Evolutionary conservation across 1,140 invertebrate species (phyloP).

Genomic region (Panagrolaimus sp.): DNA sequence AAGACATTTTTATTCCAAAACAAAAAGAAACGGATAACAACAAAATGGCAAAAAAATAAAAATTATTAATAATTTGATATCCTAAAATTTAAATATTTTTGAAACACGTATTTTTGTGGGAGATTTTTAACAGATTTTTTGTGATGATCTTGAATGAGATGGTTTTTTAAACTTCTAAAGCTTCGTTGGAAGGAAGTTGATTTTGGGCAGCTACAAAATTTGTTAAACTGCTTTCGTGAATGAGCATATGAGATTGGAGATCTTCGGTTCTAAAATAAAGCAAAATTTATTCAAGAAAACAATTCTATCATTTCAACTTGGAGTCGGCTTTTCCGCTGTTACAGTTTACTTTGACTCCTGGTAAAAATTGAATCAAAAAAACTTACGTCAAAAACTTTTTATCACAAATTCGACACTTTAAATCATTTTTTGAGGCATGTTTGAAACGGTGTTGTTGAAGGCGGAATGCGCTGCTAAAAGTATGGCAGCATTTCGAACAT

Average conservation of each 20-base stretch:
- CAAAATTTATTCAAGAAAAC: too few species aligned
- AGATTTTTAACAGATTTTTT: too few species aligned
- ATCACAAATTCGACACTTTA: conserved; percentile 33
- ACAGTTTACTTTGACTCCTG: conserved; percentile 7
- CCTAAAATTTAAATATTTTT: too few species aligned
- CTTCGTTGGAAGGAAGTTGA: background rate
- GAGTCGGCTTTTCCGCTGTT: too few species aligned
- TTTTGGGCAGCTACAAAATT: background rate
- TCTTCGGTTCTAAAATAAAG: background rate
- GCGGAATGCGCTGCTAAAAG: conserved; percentile 17
- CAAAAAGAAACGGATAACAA: too few species aligned
- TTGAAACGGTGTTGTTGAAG: conserved; percentile 22
- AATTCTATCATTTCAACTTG: too few species aligned
- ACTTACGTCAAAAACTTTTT: conserved; percentile 8
- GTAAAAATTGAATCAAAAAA: background rate
- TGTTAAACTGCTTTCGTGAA: conserved; percentile 7
- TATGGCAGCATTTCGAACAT: conserved; percentile 19
- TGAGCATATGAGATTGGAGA: background rate
- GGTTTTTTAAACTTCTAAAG: conserved; percentile 6
- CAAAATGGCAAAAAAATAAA: too few species aligned
- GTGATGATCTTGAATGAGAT: too few species aligned
- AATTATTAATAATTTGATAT: too few species aligned
- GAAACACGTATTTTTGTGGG: too few species aligned
- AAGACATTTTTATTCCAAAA: too few species aligned
- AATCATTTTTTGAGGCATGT: conserved; percentile 22